Evolutionary conservation across 2,888 invertebrate species (phyloP), one percentile per base, ranked within the genome.

Genomic region (Amphiduros pacificus): DNA sequence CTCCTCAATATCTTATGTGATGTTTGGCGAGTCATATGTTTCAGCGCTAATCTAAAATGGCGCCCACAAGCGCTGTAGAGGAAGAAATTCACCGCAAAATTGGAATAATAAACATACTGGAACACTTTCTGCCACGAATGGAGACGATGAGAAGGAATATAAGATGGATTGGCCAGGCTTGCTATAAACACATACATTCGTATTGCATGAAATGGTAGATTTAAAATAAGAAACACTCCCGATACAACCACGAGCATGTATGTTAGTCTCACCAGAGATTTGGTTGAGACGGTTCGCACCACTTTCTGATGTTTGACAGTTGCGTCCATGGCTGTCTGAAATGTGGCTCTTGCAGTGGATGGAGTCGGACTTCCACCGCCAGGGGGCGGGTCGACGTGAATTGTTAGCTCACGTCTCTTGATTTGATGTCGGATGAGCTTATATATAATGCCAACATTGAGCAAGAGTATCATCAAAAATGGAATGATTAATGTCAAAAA

Each of bases 181-280:
- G 27, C 53, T 14, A 53, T 26, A 28, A 53, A 41, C 4, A 28
- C 29, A 26, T 60, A 53, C 2, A 60, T 29, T 6, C 53, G 28
- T 17, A 60, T 52, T 9, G 28, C 52, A 27, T 60, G 60, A 44
- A 40, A 53, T 2, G 60, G 60, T 24, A 60, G 32, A 27, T 60
- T 60, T 2, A 60, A 44, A 6, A 60, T 14, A 4, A 60, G 53
- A 26, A 60, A 60, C 1, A 49, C 41, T 1, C 36, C 26, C 2
- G 60, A 60, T 6, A 60, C 60, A 11, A 60, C 31, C 11, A 60
- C 53, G 22, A 60, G 28, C 60, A 60, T 60, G 27, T 60, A 48
- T 5, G 60, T 60, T 17, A 44, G n/a, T n/a, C 44, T n/a, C n/a
- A n/a, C n/a, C n/a, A n/a, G n/a, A n/a, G n/a, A n/a, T n/a, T n/a